Conservation (phyloP, 2,888 invertebrate species). For the Pristionchus arcanus region DNA sequence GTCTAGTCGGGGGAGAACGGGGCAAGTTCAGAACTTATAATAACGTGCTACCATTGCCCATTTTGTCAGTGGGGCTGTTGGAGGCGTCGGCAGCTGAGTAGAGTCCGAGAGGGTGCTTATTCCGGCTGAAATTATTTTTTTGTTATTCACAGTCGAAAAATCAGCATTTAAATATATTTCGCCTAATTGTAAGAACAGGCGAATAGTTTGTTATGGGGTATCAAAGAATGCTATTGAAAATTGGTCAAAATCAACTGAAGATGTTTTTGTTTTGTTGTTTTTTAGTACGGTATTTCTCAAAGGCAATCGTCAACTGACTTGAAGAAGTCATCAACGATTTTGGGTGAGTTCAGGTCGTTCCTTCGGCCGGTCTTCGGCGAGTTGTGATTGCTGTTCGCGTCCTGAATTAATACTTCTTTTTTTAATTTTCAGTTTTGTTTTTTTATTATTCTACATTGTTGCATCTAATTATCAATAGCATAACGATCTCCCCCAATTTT, state of each 20-base stretch:
- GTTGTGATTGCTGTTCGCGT: conserved; percentile 47
- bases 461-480: too few species aligned
- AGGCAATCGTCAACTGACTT: not conserved
- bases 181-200: too few species aligned
- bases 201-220: too few species aligned
- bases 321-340: conserved; percentile 33
- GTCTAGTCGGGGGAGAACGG: not conserved
- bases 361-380: not conserved
- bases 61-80: not conserved
- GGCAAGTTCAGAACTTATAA: conserved; percentile 17
- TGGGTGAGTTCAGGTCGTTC: conserved; percentile 41
- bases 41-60: conserved; percentile 49
- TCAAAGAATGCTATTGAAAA: too few species aligned
- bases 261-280: too few species aligned
- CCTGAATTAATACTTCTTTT: not conserved
- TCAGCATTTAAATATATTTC: too few species aligned
- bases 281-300: not conserved
- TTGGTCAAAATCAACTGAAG: too few species aligned
- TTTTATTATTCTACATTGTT: too few species aligned
- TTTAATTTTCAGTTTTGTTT: too few species aligned
- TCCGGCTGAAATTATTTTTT: not conserved
- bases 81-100: not conserved
- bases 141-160: too few species aligned
- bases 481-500: too few species aligned
- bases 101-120: conserved; percentile 14